Conservation (phyloP, 1,140 invertebrate species). For the Magallana ariakensis region DNA sequence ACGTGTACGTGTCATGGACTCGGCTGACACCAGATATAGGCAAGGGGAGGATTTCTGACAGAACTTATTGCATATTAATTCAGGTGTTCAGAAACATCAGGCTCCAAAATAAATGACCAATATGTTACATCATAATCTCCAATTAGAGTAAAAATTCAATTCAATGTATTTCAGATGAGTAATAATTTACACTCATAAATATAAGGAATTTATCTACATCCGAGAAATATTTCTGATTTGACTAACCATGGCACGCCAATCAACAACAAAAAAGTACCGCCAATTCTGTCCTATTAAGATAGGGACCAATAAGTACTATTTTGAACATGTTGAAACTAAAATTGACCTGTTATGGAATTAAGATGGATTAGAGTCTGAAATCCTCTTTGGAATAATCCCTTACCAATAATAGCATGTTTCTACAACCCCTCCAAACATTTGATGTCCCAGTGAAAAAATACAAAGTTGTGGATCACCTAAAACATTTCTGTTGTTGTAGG, state of each 20-base stretch:
- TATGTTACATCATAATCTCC: slow-evolving; percentile 16
- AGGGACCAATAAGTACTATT: slow-evolving; percentile 16
- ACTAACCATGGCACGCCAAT: background rate
- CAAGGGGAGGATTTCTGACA: too few relatives aligned
- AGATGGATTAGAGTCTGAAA: slow-evolving; percentile 13
- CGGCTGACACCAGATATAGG: too few relatives aligned
- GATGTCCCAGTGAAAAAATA: slow-evolving; percentile 19
- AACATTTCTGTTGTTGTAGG: slow-evolving; percentile 16
- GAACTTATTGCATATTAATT: too few relatives aligned
- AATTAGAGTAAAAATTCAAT: background rate
- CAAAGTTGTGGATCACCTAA: slow-evolving; percentile 27
- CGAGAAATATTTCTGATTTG: background rate
- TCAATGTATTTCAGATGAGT: slow-evolving; percentile 11
- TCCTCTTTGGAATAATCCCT: slow-evolving; percentile 25
- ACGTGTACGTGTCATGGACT: too few relatives aligned
- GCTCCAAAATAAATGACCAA: too few relatives aligned
- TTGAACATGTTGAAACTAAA: slow-evolving; percentile 35
- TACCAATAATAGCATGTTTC: slow-evolving; percentile 26
- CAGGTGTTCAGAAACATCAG: too few relatives aligned
- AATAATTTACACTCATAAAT: background rate
- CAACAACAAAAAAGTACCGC: slow-evolving; percentile 1
- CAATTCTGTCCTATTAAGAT: slow-evolving; percentile 27
- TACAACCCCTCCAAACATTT: slow-evolving; percentile 33
- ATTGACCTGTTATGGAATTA: slow-evolving; percentile 34
- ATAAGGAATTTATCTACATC: background rate